Evolutionary conservation across 1,140 invertebrate genomes (phyloP).

Genomic region (Drosophila orena): DNA sequence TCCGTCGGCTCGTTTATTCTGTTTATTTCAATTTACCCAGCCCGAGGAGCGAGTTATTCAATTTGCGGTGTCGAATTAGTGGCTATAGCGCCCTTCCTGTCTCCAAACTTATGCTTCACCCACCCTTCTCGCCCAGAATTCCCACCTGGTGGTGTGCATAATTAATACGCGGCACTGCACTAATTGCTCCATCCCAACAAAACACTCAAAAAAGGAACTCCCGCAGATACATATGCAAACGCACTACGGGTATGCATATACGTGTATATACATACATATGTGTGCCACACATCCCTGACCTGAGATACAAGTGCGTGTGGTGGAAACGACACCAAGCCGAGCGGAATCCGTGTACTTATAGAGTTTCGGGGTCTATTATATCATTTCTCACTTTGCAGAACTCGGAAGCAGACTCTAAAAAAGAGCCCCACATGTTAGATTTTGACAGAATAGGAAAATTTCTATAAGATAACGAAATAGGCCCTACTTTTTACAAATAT

Average conservation of each 20-base stretch:
- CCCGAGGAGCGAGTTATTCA: conserved; percentile 23
- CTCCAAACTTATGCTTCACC: conserved; percentile 1
- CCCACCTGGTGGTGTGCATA: conserved; percentile 33
- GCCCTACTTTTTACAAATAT: neutral
- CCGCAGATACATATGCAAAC: conserved; percentile 14
- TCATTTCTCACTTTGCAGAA: conserved; percentile 11
- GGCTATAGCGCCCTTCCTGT: conserved; percentile 24
- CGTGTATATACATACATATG: neutral
- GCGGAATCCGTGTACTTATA: conserved; percentile 40
- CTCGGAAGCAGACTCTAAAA: conserved; percentile 11
- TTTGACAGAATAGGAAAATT: conserved; percentile 10
- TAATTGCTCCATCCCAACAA: conserved; percentile 19
- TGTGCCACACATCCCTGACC: conserved; percentile 36
- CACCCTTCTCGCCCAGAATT: conserved; percentile 1
- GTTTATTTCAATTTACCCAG: conserved; percentile 42
- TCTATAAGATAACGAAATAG: too few species aligned
- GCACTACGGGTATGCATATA: conserved; percentile 2
- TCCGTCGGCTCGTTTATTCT: conserved; percentile 31
- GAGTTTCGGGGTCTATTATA: neutral
- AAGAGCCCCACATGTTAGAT: neutral
- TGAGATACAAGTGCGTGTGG: conserved; percentile 33
- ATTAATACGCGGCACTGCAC: conserved; percentile 42
- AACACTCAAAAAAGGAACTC: conserved; percentile 2
- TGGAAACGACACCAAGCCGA: conserved; percentile 31
- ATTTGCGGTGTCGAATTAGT: conserved; percentile 37